phyloP scores from a whole-genome alignment of 2,888 invertebrate genomes.

The Sminthurides aquaticus region DNA sequence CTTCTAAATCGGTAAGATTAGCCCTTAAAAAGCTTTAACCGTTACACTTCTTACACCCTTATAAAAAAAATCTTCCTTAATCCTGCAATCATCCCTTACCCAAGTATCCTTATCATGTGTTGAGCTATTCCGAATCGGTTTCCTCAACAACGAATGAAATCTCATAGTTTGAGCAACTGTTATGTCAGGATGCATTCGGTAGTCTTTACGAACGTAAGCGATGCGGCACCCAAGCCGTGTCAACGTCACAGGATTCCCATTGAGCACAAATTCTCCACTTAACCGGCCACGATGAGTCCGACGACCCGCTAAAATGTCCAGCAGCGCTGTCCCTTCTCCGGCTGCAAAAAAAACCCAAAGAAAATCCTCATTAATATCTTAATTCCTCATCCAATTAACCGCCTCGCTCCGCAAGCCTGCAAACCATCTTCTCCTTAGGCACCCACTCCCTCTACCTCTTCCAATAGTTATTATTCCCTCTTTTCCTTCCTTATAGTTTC shows the following conservation, averaged over 20 bases:
- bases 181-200: slow-evolving; percentile 73
- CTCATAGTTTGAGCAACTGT: slow-evolving; percentile 82
- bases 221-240: slow-evolving; percentile 63
- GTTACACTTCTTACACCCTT: too few species aligned
- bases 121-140: slow-evolving; percentile 47
- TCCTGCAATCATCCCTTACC: slow-evolving; percentile 53
- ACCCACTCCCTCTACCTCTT: too few species aligned
- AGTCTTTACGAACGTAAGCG: slow-evolving; percentile 67
- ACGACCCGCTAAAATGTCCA: slow-evolving; percentile 75
- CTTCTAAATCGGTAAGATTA: too few species aligned
- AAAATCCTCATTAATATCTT: background rate
- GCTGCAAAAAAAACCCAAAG: slow-evolving; percentile 48
- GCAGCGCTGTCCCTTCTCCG: slow-evolving; percentile 73
- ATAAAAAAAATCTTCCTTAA: background rate
- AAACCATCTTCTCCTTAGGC: too few species aligned
- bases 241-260: slow-evolving; percentile 72
- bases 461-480: too few species aligned
- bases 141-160: slow-evolving; percentile 69
- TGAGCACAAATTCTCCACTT: slow-evolving; percentile 73
- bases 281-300: slow-evolving; percentile 53
- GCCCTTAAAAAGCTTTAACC: too few species aligned
- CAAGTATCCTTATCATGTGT: slow-evolving; percentile 58
- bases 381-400: background rate
- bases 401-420: too few species aligned
- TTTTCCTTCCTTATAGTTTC: too few species aligned